These are phyloP conservation scores for Sitobion miscanthi DNA, from an alignment of 1,140 invertebrate species.

Conservation along the genomic window DNA sequence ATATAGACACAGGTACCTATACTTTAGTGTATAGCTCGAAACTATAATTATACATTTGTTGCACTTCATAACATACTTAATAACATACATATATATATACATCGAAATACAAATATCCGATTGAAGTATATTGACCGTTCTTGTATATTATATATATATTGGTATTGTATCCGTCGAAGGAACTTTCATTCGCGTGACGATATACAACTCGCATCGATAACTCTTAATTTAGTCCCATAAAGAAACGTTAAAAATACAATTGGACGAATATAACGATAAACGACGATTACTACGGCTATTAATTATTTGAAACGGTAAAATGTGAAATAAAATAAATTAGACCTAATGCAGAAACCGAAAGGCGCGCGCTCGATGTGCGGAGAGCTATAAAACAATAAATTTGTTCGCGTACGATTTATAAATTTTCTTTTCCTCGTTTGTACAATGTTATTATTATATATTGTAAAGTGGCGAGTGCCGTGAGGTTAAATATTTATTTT, in stretches of 20 bases:
- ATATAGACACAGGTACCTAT: too few relatives aligned
- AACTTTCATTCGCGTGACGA: not conserved
- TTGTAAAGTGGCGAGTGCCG: too few relatives aligned
- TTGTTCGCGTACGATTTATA: not conserved
- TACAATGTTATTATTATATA: not conserved
- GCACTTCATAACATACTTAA: not conserved
- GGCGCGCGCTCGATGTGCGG: not conserved
- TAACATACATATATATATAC: too few relatives aligned
- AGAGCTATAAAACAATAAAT: not conserved
- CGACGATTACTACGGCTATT: not conserved
- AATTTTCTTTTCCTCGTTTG: not conserved
- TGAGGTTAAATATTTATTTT: not conserved
- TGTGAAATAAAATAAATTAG: not conserved
- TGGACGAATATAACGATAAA: not conserved
- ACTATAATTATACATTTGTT: not conserved
- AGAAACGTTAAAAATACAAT: slow-evolving; percentile 13
- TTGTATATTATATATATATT: not conserved
- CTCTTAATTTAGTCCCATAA: not conserved
- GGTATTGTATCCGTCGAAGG: not conserved
- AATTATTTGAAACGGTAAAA: not conserved
- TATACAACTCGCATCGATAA: not conserved
- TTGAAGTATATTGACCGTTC: not conserved
- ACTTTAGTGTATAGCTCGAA: too few relatives aligned
- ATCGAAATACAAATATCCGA: not conserved
- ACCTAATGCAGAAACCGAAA: not conserved